These are phyloP conservation scores for Chionoecetes opilio DNA, from an alignment of 1,140 invertebrate species.

Conservation along the genomic window DNA sequence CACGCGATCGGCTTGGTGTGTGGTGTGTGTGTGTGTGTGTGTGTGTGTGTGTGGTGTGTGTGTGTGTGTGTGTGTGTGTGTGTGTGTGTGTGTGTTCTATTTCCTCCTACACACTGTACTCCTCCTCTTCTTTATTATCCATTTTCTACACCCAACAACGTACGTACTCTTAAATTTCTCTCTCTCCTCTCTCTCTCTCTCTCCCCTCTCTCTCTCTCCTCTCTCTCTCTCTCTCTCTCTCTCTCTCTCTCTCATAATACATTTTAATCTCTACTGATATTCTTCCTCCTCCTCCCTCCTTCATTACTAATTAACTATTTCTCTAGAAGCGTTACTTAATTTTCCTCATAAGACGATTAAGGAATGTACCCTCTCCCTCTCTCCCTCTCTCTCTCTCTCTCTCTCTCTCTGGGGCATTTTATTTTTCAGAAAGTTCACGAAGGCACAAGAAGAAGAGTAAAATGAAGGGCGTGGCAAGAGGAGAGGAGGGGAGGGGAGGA, in stretches of 20 bases:
- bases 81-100: too few relatives aligned
- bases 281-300: not conserved
- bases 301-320: not conserved
- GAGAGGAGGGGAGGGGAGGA: not conserved
- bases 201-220: not conserved
- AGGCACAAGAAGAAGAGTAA: not conserved
- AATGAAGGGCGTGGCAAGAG: not conserved
- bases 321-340: not conserved
- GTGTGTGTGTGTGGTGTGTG: too few relatives aligned
- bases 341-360: not conserved
- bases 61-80: too few relatives aligned
- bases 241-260: not conserved
- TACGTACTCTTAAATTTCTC: too few relatives aligned
- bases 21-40: too few relatives aligned
- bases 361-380: conserved; percentile 9
- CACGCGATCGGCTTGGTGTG: too few relatives aligned
- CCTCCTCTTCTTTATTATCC: too few relatives aligned
- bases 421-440: conserved; percentile 29
- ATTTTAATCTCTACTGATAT: not conserved
- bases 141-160: too few relatives aligned
- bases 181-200: too few relatives aligned
- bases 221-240: not conserved
- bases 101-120: too few relatives aligned
- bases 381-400: conserved; percentile 25
- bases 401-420: not conserved